Conservation (phyloP, 2,797 vertebrate genomes). For the Hipposideros larvatus region DNA sequence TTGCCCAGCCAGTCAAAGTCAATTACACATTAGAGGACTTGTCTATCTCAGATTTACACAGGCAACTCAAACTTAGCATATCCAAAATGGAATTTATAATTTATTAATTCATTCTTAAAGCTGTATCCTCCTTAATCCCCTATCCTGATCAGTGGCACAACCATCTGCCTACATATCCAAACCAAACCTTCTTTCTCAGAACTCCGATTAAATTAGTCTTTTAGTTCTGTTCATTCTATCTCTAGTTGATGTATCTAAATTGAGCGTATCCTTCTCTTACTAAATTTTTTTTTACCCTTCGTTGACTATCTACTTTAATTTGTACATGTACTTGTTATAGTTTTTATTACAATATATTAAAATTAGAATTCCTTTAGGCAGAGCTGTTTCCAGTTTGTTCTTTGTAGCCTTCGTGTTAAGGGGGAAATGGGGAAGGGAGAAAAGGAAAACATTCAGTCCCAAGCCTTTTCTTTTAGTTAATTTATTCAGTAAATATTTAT, state of each 20-base stretch:
- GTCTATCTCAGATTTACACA: neutral
- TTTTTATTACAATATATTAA: conserved; percentile 20
- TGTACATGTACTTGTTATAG: neutral
- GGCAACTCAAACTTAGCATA: neutral
- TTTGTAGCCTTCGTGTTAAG: neutral
- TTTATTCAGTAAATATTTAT: conserved; percentile 11
- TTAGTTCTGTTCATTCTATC: conserved; percentile 22
- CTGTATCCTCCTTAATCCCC: neutral
- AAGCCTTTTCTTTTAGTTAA: conserved; percentile 32
- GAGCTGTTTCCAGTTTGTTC: conserved; percentile 5
- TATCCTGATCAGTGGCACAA: neutral
- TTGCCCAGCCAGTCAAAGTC: neutral
- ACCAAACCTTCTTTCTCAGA: conserved; percentile 31
- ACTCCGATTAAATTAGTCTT: neutral
- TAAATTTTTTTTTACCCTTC: neutral
- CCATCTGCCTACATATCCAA: neutral
- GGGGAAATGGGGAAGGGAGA: neutral
- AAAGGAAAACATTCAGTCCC: neutral
- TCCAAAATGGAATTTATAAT: conserved; percentile 46
- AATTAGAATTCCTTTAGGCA: neutral
- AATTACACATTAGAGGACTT: neutral
- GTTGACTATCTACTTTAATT: neutral
- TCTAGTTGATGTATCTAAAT: neutral
- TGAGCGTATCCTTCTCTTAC: neutral
- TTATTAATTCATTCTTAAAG: conserved; percentile 55